Evolutionary conservation across 2,113 vertebrate genomes (phyloP), one percentile per base, ranked within the genome.

Genomic region (Sterrhoptilus dennistouni): DNA sequence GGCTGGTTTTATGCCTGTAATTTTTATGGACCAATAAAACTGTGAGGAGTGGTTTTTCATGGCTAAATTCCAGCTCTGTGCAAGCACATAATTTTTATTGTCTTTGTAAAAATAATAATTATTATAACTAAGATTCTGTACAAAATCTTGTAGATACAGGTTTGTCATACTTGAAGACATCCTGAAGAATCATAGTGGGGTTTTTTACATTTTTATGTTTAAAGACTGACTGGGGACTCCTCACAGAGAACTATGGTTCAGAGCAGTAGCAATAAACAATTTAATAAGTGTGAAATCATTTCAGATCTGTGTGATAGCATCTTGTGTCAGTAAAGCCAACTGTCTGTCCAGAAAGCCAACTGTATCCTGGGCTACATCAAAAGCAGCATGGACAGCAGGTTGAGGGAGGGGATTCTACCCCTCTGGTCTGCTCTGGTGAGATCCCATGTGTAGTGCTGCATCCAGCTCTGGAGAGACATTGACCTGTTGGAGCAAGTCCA

Each of bases 21-120:
- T 79, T 87, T 84, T 96, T 79, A 85, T 88, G 29, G 56, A 63
- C 27, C 40, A 74, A 80, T 90, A 95, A 80, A 81, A 74, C 42
- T 66, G 42, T 81, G 78, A 87, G 23, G 13, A 57, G 42, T 63
- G 47, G 8, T 80, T 66, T 70, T 71, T 88, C 63, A 47, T 47
- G 66, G 70, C 10, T 44, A 56, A 77, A 88, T 60, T 91, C 56
- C 44, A 92, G 33, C 45, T 69, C 49, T 68, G 14, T 84, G 68
- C 25, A 89, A 83, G 56, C 33, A 54, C 29, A 22, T 28, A 2
- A 40, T 86, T 90, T 90, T 80, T 53, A 64, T 36, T 80, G 53
- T 44, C 59, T 89, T 79, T 76, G 33, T 70, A 64, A 75, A 83
- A 92, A 54, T 31, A 71, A 25, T 86, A n/a, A 66, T 78, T 80